Base-by-base conservation (phyloP, 1,140 invertebrate genomes). In the Diachasma alloeum region DNA sequence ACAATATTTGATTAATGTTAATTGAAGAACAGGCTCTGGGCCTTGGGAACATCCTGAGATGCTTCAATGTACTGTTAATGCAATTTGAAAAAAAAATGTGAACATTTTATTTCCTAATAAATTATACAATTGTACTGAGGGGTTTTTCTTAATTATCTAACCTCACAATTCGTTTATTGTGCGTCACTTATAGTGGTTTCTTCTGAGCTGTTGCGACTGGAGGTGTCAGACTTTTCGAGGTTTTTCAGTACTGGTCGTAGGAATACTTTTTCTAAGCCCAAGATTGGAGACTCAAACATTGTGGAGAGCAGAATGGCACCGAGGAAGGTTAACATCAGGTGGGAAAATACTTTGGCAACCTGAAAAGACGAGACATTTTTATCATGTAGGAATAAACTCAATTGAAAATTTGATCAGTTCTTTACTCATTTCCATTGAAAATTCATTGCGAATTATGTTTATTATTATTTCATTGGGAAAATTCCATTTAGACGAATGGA, bases 211-310 rank as follows among this genome's bases (percentile, higher is more conserved):
- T 24, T 63, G 5, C 59, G 5, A 6, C 59, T 63, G 0, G 59
- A 26, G 5, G 22, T 31, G 3, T 63, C 15, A 10, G 59, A 26
- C 24, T 26, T 63, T 11, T 63, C 59, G 6, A 24, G 4, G 6
- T 63, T 63, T 63, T 63, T 63, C 24, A 63, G 19, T 26, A 15
- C 86, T 78, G 80, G 82, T 48, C 84, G 83, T 2, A 93, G 83
- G 26, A 94, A 86, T 71, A 94, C 91, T 79, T 92, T 93, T 85
- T 94, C 93, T 19, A 94, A 89, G 15, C 92, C 91, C 74, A 94
- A 91, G 77, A 94, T 92, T 4, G 93, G 93, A 4, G 93, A 93
- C 86, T 94, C 93, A 76, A 94, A 94, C 56, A 92, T 88, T 22
- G 93, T 85, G 70, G 93, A 93, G 11, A 94, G 83, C 19, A 94